Base-by-base conservation (phyloP, 1,140 invertebrate genomes). In the Acyrthosiphon pisum region DNA sequence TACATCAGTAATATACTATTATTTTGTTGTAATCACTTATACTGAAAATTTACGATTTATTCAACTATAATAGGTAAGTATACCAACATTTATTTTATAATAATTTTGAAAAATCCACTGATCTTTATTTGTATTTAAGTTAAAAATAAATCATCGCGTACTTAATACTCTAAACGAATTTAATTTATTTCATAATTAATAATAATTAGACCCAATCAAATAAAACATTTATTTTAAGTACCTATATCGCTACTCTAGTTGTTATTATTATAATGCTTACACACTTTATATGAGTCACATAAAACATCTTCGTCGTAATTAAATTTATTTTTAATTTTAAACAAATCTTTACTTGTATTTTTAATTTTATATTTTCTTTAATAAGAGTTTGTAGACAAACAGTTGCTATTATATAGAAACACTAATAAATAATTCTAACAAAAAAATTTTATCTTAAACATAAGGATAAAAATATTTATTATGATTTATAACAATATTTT, bases 191-290 rank as follows among this genome's bases (percentile, higher is more conserved):
- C n/a, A 68, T 11, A 30, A 68, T 68, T 68, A 35, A 76, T 76
- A n/a, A 76, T n/a, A 76, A 76, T n/a, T 76, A 76, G 30, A 4
- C 60, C 30, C 14, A 6, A 76, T n/a, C 18, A n/a, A n/a, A 76
- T 76, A 76, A 76, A 76, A n/a, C n/a, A 76, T 76, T n/a, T 76
- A n/a, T 76, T 76, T 20, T 35, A 76, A 76, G 60, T 68, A 68
- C 11, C 30, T n/a, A 4, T 68, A n/a, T 76, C 18, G 14, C 30
- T n/a, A 76, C 6, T 76, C 14, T 6, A 30, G 60, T 68, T 76
- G 60, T n/a, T 76, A 76, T n/a, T 76, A 76, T n/a, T 76, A 76
- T n/a, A n/a, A n/a, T n/a, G 6, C 30, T 76, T n/a, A n/a, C 3
- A 14, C 22, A 68, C 30, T 14, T 30, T 2, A 60, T 30, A 30